Evolutionary conservation across 2,113 vertebrate species (phyloP), one percentile per base, ranked within the genome.

Genomic region (Colistium nudipinnis): DNA sequence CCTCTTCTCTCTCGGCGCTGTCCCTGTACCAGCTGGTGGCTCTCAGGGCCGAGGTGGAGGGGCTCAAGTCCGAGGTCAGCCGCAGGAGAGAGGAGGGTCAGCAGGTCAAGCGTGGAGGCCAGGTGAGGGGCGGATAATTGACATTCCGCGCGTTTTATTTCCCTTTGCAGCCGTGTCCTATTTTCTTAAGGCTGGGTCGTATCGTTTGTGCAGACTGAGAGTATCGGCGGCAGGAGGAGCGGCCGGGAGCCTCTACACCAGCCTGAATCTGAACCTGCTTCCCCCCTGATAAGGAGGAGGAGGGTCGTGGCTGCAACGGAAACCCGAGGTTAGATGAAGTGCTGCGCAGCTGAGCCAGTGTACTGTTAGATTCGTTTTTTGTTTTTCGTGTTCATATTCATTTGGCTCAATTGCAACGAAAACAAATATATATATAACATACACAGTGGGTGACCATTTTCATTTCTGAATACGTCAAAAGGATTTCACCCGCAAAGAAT

Each of bases 21-120:
- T 94, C 94, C 45, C 80, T 97, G 53, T 94, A 93, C 87, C 91
- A 94, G 12, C 89, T 95, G 81, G 73, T 94, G 78, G 83, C 81
- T 16, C 91, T 98, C 78, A 93, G 95, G 86, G 93, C 93, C 3
- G 96, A 98, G 82, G 92, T 98, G 71, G 92, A 92, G 60, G 86
- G 79, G 25, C 91, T 98, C 70, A 93, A 84, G 55, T 90, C 76
- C 0, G 89, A 96, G 43, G 74, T 91, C 28, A 67, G 22, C 51
- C 82, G 77, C 60, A 90, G 79, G 76, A 90, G 86, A 70, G 84
- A 88, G 53, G 87, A 90, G 36, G 83, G 84, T 25, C 86, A 70
- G 16, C 79, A 78, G 35, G 44, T 17, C 70, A 28, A 27, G 6
- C 53, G 45, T 14, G 68, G 10, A 61, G 69, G 65, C 36, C 79